Percentiles rank a stretch among this genome's conserved stretches.
phyloP scores from a whole-genome alignment of 2,113 vertebrate species.

The Triplophysa dalaica region DNA sequence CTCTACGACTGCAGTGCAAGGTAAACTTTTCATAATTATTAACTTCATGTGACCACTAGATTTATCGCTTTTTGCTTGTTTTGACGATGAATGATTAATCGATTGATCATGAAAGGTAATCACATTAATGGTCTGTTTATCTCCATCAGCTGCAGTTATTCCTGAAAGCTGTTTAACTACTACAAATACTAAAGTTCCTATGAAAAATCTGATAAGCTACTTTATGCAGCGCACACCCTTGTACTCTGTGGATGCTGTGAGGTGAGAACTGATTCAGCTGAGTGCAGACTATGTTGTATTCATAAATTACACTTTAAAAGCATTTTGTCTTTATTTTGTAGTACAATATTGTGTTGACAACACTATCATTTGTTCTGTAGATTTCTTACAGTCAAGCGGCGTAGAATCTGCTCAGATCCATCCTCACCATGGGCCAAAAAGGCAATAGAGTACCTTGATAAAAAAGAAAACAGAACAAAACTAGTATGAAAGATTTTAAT shows the following conservation, averaged over 20 bases:
- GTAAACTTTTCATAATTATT: not conserved
- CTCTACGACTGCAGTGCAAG: not conserved
- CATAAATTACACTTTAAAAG: not conserved
- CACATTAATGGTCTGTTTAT: not conserved
- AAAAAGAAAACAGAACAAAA: not conserved
- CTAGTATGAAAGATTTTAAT: not conserved
- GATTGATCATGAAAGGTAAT: not conserved
- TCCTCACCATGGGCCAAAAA: conserved; percentile 46
- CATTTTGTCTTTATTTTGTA: not conserved
- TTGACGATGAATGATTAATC: not conserved
- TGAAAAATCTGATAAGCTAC: conserved; percentile 39
- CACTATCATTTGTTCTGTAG: conserved; percentile 52
- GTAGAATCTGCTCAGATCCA: conserved; percentile 58
- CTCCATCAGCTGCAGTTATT: conserved; percentile 48
- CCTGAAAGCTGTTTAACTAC: conserved; percentile 48
- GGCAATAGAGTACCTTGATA: conserved; percentile 59
- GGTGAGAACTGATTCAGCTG: conserved; percentile 61
- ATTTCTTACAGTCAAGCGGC: conserved; percentile 52
- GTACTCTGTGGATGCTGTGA: conserved; percentile 57
- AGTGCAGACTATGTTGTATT: not conserved
- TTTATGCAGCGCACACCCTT: conserved; percentile 34
- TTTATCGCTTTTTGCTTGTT: not conserved
- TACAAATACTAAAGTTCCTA: conserved; percentile 4
- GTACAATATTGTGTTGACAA: not conserved
- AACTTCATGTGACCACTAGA: not conserved